Evolutionary conservation across 2,888 invertebrate genomes (phyloP), one percentile per base, ranked within the genome.

Genomic region (Panopea generosa): DNA sequence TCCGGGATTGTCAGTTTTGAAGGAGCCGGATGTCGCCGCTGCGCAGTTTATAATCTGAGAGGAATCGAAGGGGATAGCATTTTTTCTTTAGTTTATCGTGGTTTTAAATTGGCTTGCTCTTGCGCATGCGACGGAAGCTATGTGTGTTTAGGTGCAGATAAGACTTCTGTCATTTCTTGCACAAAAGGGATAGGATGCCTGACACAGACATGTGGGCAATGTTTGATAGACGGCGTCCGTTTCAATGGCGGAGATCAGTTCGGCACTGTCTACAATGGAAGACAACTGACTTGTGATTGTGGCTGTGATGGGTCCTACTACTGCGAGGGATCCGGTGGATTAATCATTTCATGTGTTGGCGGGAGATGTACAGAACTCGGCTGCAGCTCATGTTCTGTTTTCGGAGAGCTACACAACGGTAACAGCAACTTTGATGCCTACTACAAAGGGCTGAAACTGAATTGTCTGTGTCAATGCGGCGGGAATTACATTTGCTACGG

Each of bases 271-370:
- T 75, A 77, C 55, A 57, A 57, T 6, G 66, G 69, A 2, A 43
- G 24, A 7, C 59, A 67, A 40, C 52, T 77, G 2, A 53, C 68
- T 18, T 90, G 89, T 68, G 72, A 77, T 0, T 90, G 89, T 62
- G 83, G 83, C 6, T 90, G 89, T 74, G 85, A 87, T 70, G 88
- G 88, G 0, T 67, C 78, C 1, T 88, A 86, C 77, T 77, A 80
- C 24, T 88, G 87, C 43, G 83, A 77, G 43, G 81, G 81, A 22
- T 29, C 45, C 9, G 63, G 59, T 0, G 77, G 77, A 3, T 7
- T 72, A 2, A 69, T 75, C 18, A 57, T 81, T 4, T 72, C 77
- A 7, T 81, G 81, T 49, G 53, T 66, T 1, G 29, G 53, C 22
- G 81, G 81, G 7, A 52, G 49, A 16, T 81, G 81, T 40, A 29